Base-by-base conservation (phyloP, 1,140 invertebrate genomes). In the Homarus americanus region DNA sequence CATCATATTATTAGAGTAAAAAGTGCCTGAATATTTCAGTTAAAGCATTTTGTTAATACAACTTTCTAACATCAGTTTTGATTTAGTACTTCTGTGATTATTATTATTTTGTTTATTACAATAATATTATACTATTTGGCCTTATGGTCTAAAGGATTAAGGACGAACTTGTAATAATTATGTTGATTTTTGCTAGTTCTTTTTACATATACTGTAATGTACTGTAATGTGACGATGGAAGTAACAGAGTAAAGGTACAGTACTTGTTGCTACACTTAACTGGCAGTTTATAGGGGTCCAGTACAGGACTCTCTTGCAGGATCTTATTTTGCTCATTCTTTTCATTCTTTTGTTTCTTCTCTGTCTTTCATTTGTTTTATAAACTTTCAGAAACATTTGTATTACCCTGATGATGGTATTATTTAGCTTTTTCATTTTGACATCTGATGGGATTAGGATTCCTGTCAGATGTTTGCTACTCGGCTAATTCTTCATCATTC, bases 241-340 rank as follows among this genome's bases (percentile, higher is more conserved):
- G 32, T 32, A 2, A 69, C 7, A 32, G n/a, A 69, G 7, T 69
- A 69, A 69, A 28, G 63, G 63, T 69, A 69, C 63, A 28, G 63
- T 69, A 69, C 63, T 32, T 69, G 28, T 69, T 69, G 63, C 63
- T 69, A 69, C 63, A 32, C 63, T 69, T 28, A 9, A 69, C 63
- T 69, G 7, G 28, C 63, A 69, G 63, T 69, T 24, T 69, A 69
- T 69, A 69, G 63, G 63, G 63, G 63, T 69, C 63, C 63, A 69
- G 63, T 69, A 69, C n/a, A 69, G 63, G 63, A 69, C 63, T 69
- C 63, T 69, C 63, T 69, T 28, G 63, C 63, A 32, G 63, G n/a
- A 69, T 69, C 63, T 69, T 15, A 49, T 49, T 15, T 49, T 49
- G 44, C 44, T 15, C 15, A 10, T 49, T 10, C 53, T 24, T n/a